Conservation (phyloP, 2,888 invertebrate species). For the Thera britannica region DNA sequence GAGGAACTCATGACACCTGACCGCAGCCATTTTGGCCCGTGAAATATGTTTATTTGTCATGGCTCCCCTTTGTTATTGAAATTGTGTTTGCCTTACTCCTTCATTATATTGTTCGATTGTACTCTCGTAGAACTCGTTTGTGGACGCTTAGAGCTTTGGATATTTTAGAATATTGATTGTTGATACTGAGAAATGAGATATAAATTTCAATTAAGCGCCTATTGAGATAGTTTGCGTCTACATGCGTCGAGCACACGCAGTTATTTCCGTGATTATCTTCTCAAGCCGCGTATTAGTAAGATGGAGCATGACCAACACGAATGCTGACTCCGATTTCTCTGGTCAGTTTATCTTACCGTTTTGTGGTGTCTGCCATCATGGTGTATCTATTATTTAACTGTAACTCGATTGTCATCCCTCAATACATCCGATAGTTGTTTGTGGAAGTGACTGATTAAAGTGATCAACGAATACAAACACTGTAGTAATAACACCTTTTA, state of each 20-base stretch:
- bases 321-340: constrained; percentile 61
- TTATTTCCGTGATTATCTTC: constrained; percentile 77
- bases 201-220: constrained; percentile 83
- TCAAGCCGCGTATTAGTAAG: constrained; percentile 57
- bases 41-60: constrained; percentile 85
- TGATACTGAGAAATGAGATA: constrained; percentile 84
- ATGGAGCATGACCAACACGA: constrained; percentile 56
- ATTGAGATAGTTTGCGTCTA: constrained; percentile 71
- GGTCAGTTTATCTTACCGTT: constrained; percentile 57
- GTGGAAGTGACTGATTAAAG: background rate
- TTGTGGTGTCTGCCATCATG: constrained; percentile 18
- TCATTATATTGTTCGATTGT: constrained; percentile 84
- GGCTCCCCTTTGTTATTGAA: constrained; percentile 83
- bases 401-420: constrained; percentile 21
- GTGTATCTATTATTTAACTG: constrained; percentile 15
- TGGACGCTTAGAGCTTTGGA: constrained; percentile 74
- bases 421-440: background rate
- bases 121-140: constrained; percentile 79
- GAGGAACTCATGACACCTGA: constrained; percentile 78
- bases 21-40: constrained; percentile 84
- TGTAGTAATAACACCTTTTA: background rate
- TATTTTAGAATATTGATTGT: constrained; percentile 84
- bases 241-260: constrained; percentile 58
- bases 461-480: no score
- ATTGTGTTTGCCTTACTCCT: constrained; percentile 84